Percentiles rank a stretch among this genome's conserved stretches.
phyloP scores from a whole-genome alignment of 2,113 vertebrate species.

The Grantiella picta region DNA sequence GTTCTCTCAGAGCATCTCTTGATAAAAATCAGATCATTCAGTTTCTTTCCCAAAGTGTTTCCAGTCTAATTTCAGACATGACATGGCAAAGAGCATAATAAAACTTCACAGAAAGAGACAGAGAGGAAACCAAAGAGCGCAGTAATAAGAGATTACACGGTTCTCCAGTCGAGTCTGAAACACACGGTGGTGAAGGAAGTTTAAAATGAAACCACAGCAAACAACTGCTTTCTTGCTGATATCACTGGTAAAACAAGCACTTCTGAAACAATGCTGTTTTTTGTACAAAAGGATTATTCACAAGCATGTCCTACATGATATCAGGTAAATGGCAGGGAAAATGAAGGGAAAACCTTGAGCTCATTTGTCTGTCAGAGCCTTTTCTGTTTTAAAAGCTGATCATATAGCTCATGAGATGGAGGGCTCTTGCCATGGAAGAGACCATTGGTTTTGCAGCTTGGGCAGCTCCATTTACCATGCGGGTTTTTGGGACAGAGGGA shows the following conservation, averaged over 20 bases:
- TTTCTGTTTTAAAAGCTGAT: not conserved
- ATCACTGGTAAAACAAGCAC: not conserved
- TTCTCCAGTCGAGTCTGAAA: not conserved
- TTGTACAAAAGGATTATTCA: constrained; percentile 13
- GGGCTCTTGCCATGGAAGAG: not conserved
- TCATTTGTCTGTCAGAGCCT: not conserved
- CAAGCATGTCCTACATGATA: not conserved
- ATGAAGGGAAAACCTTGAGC: not conserved
- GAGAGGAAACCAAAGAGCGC: not conserved
- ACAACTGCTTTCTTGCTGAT: not conserved
- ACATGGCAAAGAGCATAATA: not conserved
- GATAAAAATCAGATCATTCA: constrained; percentile 2
- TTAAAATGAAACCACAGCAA: constrained; percentile 4
- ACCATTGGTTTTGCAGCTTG: not conserved
- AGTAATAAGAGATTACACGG: not conserved
- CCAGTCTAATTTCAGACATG: constrained; percentile 35
- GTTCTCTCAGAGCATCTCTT: constrained; percentile 6
- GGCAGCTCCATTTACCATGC: not conserved
- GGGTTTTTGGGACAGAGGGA: not conserved
- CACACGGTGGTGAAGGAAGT: not conserved
- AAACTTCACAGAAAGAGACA: not conserved
- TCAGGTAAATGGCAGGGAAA: not conserved
- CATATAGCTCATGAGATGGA: not conserved
- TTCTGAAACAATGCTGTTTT: constrained; percentile 7
- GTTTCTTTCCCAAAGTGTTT: not conserved